Conservation (phyloP, 2,888 invertebrate species). For the Mactromeris polynyma region DNA sequence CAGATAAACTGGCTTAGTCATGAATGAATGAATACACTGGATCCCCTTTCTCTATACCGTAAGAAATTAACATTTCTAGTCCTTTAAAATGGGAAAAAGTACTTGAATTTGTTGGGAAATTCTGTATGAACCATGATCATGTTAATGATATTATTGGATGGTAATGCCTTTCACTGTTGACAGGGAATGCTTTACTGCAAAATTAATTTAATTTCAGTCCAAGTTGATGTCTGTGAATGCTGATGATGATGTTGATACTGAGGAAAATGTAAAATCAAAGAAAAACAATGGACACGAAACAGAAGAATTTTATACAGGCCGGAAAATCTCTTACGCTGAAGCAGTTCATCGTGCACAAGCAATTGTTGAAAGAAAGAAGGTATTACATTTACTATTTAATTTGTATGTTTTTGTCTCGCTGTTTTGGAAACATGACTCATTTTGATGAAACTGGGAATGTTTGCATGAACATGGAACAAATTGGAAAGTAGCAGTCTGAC, state of each 20-base stretch:
- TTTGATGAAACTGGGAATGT: background rate
- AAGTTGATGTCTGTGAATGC: background rate
- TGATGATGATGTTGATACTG: slow-evolving; percentile 1
- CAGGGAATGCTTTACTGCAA: background rate
- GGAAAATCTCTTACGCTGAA: background rate
- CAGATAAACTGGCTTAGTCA: background rate
- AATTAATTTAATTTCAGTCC: background rate
- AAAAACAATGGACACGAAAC: background rate
- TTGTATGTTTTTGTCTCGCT: too few species aligned
- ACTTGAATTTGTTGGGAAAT: background rate
- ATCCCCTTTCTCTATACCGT: background rate
- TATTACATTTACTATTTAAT: background rate
- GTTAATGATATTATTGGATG: background rate
- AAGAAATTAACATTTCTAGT: background rate
- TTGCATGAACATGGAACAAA: background rate
- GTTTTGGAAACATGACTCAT: too few species aligned
- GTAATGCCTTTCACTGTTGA: background rate
- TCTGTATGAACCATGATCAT: background rate
- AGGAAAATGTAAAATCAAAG: background rate
- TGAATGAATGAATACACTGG: background rate
- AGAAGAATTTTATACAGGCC: background rate
- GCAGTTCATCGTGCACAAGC: background rate
- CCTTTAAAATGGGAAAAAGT: background rate
- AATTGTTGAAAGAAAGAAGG: slow-evolving; percentile 7
- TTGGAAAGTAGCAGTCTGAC: background rate